A percentile compares a stretch with the other conserved stretches of the same genome.
These are phyloP conservation scores for Cataglyphis altisquamis DNA, from an alignment of 2,888 invertebrate genomes.

Conservation along the genomic window DNA sequence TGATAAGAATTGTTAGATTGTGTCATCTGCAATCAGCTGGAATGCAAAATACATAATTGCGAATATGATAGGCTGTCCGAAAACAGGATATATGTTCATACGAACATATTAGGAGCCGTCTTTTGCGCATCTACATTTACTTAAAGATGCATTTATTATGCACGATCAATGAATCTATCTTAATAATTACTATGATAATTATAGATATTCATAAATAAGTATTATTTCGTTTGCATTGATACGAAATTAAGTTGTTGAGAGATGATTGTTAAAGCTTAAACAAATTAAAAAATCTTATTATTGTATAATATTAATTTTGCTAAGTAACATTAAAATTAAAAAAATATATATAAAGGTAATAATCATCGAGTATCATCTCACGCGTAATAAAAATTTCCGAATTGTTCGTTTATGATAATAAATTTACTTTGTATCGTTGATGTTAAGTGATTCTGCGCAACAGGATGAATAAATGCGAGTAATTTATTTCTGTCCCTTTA, in stretches of 20 bases:
- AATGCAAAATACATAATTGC: slow-evolving; percentile 51
- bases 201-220: slow-evolving; percentile 50
- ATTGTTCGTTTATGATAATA: neutral
- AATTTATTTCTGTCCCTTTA: slow-evolving; percentile 41
- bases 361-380: neutral
- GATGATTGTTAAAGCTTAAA: slow-evolving; percentile 11
- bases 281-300: slow-evolving; percentile 43
- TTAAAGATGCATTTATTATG: slow-evolving; percentile 67
- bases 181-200: slow-evolving; percentile 59
- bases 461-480: slow-evolving; percentile 10
- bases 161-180: slow-evolving; percentile 67
- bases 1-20: slow-evolving; percentile 15
- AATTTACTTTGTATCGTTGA: neutral
- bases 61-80: slow-evolving; percentile 23
- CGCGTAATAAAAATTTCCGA: slow-evolving; percentile 26
- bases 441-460: slow-evolving; percentile 25
- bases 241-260: slow-evolving; percentile 55
- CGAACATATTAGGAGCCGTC: slow-evolving; percentile 54
- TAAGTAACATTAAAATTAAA: neutral
- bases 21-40: neutral
- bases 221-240: slow-evolving; percentile 58
- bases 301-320: neutral
- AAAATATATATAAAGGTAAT: neutral
- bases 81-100: slow-evolving; percentile 47
- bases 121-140: slow-evolving; percentile 69